These are phyloP conservation scores for Apis mellifera DNA, from an alignment of 1,140 invertebrate species.

Conservation along the genomic window Amel_HAv3.1 CM009931.2:24912001-24912500, in stretches of 20 bases:
- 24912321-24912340: background rate
- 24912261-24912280: conserved; percentile 1
- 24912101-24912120: no score
- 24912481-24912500: conserved; percentile 12
- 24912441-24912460: conserved; percentile 18
- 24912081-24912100: no score
- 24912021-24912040: no score
- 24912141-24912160: no score
- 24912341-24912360: conserved; percentile 3
- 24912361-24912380: conserved; percentile 8
- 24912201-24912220: no score
- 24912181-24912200: no score
- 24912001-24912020: no score
- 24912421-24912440: background rate
- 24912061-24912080: no score
- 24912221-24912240: no score
- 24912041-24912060: background rate
- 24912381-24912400: conserved; percentile 29
- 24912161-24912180: no score
- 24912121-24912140: no score
- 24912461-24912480: conserved; percentile 16
- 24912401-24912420: conserved; percentile 14
- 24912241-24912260: no score
- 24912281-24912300: background rate
- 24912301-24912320: background rate